These are phyloP conservation scores for Nudaria mundana DNA, from an alignment of 2,888 invertebrate genomes.

Conservation along the genomic window DNA sequence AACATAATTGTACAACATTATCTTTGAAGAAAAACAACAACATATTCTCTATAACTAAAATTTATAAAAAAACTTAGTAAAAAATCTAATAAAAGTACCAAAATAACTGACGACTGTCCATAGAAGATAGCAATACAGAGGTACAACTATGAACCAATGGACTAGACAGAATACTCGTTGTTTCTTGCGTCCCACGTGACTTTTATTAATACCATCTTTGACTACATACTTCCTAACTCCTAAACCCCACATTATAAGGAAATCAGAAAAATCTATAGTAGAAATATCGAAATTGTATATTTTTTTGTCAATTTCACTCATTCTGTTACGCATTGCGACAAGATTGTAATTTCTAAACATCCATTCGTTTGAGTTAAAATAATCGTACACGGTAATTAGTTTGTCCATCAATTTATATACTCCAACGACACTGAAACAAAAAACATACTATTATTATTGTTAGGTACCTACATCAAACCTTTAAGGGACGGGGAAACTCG, in stretches of 20 bases:
- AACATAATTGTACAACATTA: too few relatives aligned
- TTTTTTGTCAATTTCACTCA: slow-evolving; percentile 17
- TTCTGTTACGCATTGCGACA: background rate
- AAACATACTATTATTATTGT: too few relatives aligned
- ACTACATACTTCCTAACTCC: background rate
- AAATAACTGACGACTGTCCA: background rate
- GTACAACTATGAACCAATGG: background rate
- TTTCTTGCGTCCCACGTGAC: background rate
- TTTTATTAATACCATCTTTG: background rate
- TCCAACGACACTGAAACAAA: slow-evolving; percentile 7
- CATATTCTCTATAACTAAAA: too few relatives aligned
- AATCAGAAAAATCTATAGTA: slow-evolving; percentile 10
- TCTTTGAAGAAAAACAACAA: too few relatives aligned
- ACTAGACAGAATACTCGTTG: background rate
- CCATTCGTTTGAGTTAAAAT: slow-evolving; percentile 13
- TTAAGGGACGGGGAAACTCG: too few relatives aligned
- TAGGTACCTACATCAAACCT: too few relatives aligned
- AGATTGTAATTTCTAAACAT: slow-evolving; percentile 10
- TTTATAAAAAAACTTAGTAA: too few relatives aligned
- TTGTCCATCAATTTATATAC: slow-evolving; percentile 18
- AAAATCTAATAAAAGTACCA: background rate
- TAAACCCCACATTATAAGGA: background rate
- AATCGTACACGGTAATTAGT: slow-evolving; percentile 6
- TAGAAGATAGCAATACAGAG: background rate
- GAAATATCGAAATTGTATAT: slow-evolving; percentile 24